These are phyloP conservation scores for Morphnarchus princeps DNA, from an alignment of 2,113 vertebrate species.

Conservation along the genomic window DNA sequence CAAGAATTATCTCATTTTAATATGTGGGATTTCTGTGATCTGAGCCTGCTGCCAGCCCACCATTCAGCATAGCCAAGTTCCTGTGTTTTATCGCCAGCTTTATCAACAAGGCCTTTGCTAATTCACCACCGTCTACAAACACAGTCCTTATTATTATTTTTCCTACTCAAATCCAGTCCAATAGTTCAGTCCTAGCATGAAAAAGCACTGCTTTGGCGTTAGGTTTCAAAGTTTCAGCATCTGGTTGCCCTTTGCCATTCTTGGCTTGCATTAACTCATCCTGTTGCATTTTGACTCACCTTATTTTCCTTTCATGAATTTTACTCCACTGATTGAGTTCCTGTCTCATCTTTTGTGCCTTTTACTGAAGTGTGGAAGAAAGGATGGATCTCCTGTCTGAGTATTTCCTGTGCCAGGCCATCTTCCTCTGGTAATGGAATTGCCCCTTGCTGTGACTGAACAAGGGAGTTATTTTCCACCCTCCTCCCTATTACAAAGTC, in stretches of 20 bases:
- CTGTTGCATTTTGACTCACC: not conserved
- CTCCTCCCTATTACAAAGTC: not conserved
- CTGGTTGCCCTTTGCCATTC: not conserved
- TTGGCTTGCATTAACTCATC: not conserved
- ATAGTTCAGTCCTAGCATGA: not conserved
- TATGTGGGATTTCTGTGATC: not conserved
- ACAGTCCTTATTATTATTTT: not conserved
- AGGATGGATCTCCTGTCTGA: not conserved
- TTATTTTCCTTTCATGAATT: not conserved
- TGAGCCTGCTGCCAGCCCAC: not conserved
- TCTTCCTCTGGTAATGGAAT: not conserved
- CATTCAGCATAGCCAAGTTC: not conserved
- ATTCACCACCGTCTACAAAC: not conserved
- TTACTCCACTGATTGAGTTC: not conserved
- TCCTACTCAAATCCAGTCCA: not conserved
- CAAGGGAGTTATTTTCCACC: not conserved
- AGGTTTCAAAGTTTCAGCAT: not conserved
- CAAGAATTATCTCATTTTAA: slow-evolving; percentile 2
- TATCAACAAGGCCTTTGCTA: not conserved
- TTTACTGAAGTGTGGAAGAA: not conserved
- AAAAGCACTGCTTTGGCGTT: not conserved
- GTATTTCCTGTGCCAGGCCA: not conserved
- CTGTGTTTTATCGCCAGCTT: not conserved
- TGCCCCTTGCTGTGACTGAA: not conserved
- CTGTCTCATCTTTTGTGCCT: not conserved